These are phyloP conservation scores for Drosophila jambulina DNA, from an alignment of 1,140 invertebrate genomes.

Conservation along the genomic window DNA sequence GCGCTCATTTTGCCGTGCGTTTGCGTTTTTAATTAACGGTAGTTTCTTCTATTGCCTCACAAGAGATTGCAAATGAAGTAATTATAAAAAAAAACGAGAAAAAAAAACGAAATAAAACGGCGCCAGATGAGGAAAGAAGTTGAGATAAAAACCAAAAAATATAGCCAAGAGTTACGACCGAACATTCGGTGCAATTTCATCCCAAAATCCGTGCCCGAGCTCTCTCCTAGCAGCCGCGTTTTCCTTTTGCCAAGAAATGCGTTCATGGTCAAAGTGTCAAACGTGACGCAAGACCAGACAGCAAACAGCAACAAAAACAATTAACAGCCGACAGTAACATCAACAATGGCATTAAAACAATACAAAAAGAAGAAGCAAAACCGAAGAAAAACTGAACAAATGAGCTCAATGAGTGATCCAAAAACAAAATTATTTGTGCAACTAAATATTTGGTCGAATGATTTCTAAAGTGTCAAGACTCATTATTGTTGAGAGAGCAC, in stretches of 20 bases:
- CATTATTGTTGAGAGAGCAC: not conserved
- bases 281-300: conserved; percentile 55
- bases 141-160: conserved; percentile 20
- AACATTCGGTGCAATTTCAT: conserved; percentile 61
- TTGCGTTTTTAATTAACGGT: conserved; percentile 80
- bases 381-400: conserved; percentile 20
- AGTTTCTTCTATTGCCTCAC: conserved; percentile 78
- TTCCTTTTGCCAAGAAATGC: conserved; percentile 74
- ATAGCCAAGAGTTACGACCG: conserved; percentile 59
- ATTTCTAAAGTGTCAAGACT: conserved; percentile 46
- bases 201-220: conserved; percentile 4
- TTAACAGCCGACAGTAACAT: conserved; percentile 28
- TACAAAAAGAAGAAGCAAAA: not conserved
- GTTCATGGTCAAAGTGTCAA: conserved; percentile 80
- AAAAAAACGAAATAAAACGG: conserved; percentile 25
- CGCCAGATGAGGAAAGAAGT: conserved; percentile 40
- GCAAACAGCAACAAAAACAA: conserved; percentile 37
- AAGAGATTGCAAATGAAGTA: conserved; percentile 80
- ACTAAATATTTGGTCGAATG: conserved; percentile 55
- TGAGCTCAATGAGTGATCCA: conserved; percentile 29
- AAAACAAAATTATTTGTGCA: conserved; percentile 47
- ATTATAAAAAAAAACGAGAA: conserved; percentile 60
- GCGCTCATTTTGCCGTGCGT: conserved; percentile 67
- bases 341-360: conserved; percentile 41
- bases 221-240: conserved; percentile 43